These are phyloP conservation scores for Scaptomyza tumidula DNA, from an alignment of 2,888 invertebrate species.

Conservation along the genomic window DNA sequence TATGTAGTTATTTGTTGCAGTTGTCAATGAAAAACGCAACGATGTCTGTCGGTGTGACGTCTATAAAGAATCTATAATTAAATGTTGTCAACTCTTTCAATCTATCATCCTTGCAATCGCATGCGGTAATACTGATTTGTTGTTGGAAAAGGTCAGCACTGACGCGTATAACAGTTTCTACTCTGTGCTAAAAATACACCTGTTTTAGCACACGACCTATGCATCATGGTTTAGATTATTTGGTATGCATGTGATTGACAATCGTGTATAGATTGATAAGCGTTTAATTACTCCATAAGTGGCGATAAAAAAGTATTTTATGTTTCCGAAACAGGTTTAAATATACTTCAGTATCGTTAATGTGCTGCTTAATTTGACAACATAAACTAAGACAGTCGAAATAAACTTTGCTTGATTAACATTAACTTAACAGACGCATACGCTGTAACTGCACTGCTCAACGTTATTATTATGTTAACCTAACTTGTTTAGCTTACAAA, in stretches of 20 bases:
- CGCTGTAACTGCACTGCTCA: conserved; percentile 2
- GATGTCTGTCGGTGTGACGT: conserved; percentile 44
- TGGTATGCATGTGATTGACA: conserved; percentile 7
- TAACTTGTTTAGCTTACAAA: conserved; percentile 1
- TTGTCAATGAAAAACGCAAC: conserved; percentile 51
- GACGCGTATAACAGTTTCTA: conserved; percentile 51
- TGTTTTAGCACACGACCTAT: conserved; percentile 15
- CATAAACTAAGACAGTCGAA: background rate
- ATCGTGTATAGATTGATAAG: conserved; percentile 21
- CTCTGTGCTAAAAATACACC: conserved; percentile 22
- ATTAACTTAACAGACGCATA: conserved; percentile 3
- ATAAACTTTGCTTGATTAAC: no score
- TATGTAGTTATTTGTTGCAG: conserved; percentile 12
- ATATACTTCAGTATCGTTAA: background rate
- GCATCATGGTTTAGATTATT: conserved; percentile 21
- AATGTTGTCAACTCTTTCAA: conserved; percentile 30
- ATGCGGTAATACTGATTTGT: background rate
- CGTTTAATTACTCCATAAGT: conserved; percentile 23
- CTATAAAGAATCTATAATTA: conserved; percentile 45
- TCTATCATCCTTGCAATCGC: conserved; percentile 18
- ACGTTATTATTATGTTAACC: conserved; percentile 6
- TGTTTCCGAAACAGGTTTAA: conserved; percentile 7
- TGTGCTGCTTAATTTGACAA: background rate
- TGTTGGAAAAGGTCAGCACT: conserved; percentile 63
- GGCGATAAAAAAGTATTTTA: conserved; percentile 3